Evolutionary conservation across 37 sponge, comb jelly and placozoan genomes (phyloP), one percentile per base, ranked within the genome.

Genomic region (Geodia barretti): DNA sequence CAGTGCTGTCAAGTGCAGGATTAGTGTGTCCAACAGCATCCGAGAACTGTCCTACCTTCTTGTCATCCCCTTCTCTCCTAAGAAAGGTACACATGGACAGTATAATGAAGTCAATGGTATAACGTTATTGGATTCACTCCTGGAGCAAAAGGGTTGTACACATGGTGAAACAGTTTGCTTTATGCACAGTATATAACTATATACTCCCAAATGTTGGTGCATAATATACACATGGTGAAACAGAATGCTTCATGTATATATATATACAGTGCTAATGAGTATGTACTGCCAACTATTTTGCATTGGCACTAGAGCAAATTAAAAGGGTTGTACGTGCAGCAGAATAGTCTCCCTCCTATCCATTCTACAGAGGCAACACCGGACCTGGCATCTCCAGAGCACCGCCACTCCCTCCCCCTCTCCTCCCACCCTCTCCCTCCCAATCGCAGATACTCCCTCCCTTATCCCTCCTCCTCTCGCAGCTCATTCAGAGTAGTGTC

Each of bases 31-130:
- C n/a, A 31, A 34, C 59, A 58, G 30, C 1, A 32, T 41, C 1
- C 9, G 17, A 28, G 76, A 75, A 60, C 32, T 75, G 64, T 62
- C 36, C 42, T 64, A 39, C 34, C 37, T 75, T 36, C 42, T 73
- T 32, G 69, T 83, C 36, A 75, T 69, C 4, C 84, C 84, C 5
- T 83, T 65, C 41, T 21, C 76, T 41, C 84, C 84, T 2, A 34
- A 26, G 33, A 64, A 42, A 74, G 74, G 74, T 74, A 24, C 8
- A 20, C 20, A 17, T 20, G 60, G 14, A 20, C 20, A n/a, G n/a
- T n/a, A n/a, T n/a, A n/a, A n/a, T 59, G 19, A 59, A 14, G 14
- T 14, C 20, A 20, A 14, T 21, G 60, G 60, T 20, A 14, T 20
- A 59, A n/a, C n/a, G n/a, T n/a, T n/a, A n/a, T n/a, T n/a, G n/a